Evolutionary conservation across 2,888 invertebrate genomes (phyloP), one percentile per base, ranked within the genome.

Genomic region (Oasisia sp.): DNA sequence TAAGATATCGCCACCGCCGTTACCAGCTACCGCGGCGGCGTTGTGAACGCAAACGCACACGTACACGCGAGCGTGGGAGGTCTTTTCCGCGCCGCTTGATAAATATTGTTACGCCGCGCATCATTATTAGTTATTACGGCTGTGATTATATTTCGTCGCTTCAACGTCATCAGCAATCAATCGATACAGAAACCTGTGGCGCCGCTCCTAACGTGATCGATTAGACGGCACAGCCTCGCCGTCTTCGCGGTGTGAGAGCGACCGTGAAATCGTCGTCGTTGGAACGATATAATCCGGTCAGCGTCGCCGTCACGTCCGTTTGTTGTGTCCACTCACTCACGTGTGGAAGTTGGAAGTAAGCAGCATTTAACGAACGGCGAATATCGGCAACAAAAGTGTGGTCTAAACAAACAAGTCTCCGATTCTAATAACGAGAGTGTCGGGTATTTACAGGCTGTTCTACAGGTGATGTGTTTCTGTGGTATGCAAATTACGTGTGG

Each of bases 71-170:
- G 74, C 74, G 27, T 27, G 12, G 50, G 74, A 14, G 74, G 27
- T 74, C 19, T 74, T 74, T 74, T 74, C 74, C n/a, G 74, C 74
- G 74, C 74, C 74, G 74, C n/a, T 27, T 74, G n/a, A 74, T 74
- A 74, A 74, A 74, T 74, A 74, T 74, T 74, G 74, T 74, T 74
- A 74, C 19, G 27, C 27, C 19, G 74, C 3, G 74, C 74, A 7
- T 74, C 74, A 74, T 74, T 74, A 74, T 74, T 74, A 74, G 74
- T 74, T 74, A 74, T 74, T 74, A 74, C 74, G 74, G 74, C 74
- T n/a, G 74, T 74, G 74, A 74, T 74, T 74, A 74, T 74, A 74
- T 74, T 74, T 27, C 74, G 7, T 19, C 74, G 74, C 74, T n/a
- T 27, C 7, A 74, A 74, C 74, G 74, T 74, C 74, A 74, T 74